phyloP scores from a whole-genome alignment of 2,888 invertebrate genomes.

The Acanthosoma haemorrhoidale region DNA sequence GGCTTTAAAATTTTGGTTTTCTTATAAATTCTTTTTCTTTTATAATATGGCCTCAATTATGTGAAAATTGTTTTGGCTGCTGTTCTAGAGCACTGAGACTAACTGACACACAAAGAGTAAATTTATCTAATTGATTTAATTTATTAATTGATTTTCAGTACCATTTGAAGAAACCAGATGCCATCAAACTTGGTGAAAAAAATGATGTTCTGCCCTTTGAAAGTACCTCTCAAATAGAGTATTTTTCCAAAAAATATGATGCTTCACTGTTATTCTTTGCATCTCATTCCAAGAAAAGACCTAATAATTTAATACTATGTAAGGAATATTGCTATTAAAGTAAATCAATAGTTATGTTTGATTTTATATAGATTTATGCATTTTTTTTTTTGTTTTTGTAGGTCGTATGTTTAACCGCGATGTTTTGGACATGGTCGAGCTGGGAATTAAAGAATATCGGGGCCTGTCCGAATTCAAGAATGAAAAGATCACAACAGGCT shows the following conservation, averaged over 20 bases:
- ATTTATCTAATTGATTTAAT: too few relatives aligned
- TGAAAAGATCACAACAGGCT: conserved; percentile 70
- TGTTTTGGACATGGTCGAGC: conserved; percentile 92
- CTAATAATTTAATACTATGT: conserved; percentile 85
- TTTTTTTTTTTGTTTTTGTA: conserved; percentile 42
- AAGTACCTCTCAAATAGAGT: conserved; percentile 73
- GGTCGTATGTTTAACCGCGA: conserved; percentile 81
- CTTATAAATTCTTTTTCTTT: too few relatives aligned
- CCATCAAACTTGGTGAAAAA: conserved; percentile 66
- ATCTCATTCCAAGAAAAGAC: conserved; percentile 90
- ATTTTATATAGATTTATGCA: neutral
- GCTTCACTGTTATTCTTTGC: conserved; percentile 85
- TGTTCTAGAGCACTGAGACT: too few relatives aligned
- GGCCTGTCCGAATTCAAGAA: conserved; percentile 72
- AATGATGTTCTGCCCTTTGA: conserved; percentile 92
- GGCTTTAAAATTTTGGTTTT: too few relatives aligned
- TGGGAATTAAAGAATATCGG: conserved; percentile 79
- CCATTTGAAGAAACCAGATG: conserved; percentile 79
- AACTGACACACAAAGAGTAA: too few relatives aligned
- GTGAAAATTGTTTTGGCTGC: too few relatives aligned
- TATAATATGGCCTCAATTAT: too few relatives aligned
- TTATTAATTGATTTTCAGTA: too few relatives aligned
- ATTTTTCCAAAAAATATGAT: conserved; percentile 75
- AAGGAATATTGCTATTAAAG: conserved; percentile 36
- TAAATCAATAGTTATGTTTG: neutral